Percentiles rank a stretch among this genome's conserved stretches.
Conservation (phyloP, 2,888 invertebrate genomes). For the Itoplectis maculator region DNA sequence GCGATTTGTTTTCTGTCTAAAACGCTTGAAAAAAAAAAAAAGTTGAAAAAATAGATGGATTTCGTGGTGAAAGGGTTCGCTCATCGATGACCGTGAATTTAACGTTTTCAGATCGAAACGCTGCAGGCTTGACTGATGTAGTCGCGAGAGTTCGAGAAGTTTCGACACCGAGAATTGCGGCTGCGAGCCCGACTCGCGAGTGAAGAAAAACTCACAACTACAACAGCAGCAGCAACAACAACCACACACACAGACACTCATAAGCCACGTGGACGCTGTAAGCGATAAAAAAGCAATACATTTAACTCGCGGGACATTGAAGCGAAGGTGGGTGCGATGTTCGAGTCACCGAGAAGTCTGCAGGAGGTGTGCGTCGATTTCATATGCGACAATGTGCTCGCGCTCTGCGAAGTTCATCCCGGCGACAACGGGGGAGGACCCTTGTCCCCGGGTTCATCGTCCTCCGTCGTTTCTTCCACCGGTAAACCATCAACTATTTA, state of each 20-base stretch:
- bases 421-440: slow-evolving; percentile 76
- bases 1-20: too few species aligned
- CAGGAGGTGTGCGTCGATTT: slow-evolving; percentile 88
- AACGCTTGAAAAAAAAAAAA: too few species aligned
- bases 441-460: slow-evolving; percentile 32
- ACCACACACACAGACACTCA: neutral
- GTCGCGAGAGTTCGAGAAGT: slow-evolving; percentile 12
- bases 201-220: neutral
- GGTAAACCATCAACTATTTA: slow-evolving; percentile 5
- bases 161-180: slow-evolving; percentile 31
- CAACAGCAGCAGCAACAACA: neutral
- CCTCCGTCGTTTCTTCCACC: neutral
- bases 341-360: slow-evolving; percentile 87
- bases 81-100: neutral
- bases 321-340: slow-evolving; percentile 84
- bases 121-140: slow-evolving; percentile 30
- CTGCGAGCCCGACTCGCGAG: slow-evolving; percentile 23
- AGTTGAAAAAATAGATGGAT: too few species aligned
- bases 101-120: slow-evolving; percentile 32
- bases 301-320: slow-evolving; percentile 5
- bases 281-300: neutral
- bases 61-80: too few species aligned
- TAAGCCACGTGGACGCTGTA: too few species aligned
- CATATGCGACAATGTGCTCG: slow-evolving; percentile 88
- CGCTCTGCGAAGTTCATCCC: slow-evolving; percentile 85